These are phyloP conservation scores for Chascanopsetta lugubris DNA, from an alignment of 2,113 vertebrate genomes.

Conservation along the genomic window DNA sequence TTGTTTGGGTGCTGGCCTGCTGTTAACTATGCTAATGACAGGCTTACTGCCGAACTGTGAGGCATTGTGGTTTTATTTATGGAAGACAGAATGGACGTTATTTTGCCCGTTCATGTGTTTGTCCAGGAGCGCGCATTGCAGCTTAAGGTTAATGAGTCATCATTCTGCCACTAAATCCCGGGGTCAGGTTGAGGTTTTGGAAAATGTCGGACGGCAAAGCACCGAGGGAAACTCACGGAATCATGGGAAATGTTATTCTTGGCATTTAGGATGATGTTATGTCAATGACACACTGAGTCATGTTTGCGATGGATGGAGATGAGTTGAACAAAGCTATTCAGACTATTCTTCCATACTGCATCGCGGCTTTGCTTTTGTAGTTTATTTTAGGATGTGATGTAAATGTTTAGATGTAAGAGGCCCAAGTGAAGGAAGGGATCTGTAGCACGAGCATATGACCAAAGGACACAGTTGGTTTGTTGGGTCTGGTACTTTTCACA, in stretches of 20 bases:
- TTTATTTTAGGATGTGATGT: not conserved
- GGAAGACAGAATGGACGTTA: conserved; percentile 29
- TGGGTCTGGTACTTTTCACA: no score
- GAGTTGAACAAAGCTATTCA: not conserved
- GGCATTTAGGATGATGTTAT: conserved; percentile 10
- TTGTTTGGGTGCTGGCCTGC: conserved; percentile 67
- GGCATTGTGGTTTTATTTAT: conserved; percentile 54
- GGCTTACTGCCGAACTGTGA: conserved; percentile 57
- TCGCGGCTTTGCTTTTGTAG: not conserved
- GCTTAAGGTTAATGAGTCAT: conserved; percentile 40
- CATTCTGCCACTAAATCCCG: conserved; percentile 7
- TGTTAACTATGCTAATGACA: conserved; percentile 75
- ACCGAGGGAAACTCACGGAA: conserved; percentile 1
- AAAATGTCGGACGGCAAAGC: conserved; percentile 23
- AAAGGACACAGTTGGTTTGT: not conserved
- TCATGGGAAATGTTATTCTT: conserved; percentile 29
- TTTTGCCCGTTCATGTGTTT: conserved; percentile 36
- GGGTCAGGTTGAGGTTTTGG: conserved; percentile 35
- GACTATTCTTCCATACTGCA: not conserved
- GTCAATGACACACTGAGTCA: not conserved
- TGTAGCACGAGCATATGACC: not conserved
- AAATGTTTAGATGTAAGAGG: not conserved
- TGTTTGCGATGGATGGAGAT: not conserved
- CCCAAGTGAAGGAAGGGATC: not conserved
- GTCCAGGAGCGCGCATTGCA: not conserved